phyloP scores from a whole-genome alignment of 1,140 invertebrate species.

The Drosophila parabipectinata region DNA sequence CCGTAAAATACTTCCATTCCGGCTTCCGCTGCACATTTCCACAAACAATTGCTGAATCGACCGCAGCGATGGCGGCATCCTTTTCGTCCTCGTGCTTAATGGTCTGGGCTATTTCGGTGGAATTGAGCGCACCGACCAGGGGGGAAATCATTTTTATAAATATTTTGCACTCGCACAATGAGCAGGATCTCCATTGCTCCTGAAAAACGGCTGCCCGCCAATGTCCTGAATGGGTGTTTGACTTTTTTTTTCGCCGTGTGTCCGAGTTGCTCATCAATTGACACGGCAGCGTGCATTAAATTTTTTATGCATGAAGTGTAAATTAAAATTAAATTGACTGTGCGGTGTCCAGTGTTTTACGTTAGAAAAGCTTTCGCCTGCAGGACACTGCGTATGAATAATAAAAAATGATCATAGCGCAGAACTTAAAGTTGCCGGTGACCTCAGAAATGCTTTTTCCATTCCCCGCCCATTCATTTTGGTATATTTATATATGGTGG shows the following conservation, averaged over 20 bases:
- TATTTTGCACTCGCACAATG: conserved; percentile 51
- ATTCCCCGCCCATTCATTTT: conserved; percentile 35
- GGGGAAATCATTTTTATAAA: conserved; percentile 66
- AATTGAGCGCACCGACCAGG: background rate
- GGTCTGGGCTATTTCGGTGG: conserved; percentile 52
- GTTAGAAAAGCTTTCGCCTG: conserved; percentile 48
- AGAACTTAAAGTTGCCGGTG: conserved; percentile 58
- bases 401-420: conserved; percentile 53
- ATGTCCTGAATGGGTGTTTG: conserved; percentile 15
- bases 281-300: conserved; percentile 56
- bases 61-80: conserved; percentile 30
- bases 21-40: conserved; percentile 51
- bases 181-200: conserved; percentile 16
- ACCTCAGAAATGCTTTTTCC: conserved; percentile 55
- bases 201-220: background rate
- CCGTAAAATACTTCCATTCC: conserved; percentile 54
- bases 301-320: conserved; percentile 75
- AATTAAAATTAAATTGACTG: conserved; percentile 79
- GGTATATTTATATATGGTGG: conserved; percentile 47
- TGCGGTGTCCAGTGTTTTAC: conserved; percentile 50
- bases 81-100: conserved; percentile 63
- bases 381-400: conserved; percentile 64
- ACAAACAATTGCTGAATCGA: conserved; percentile 54
- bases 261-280: conserved; percentile 61
- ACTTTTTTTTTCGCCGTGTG: conserved; percentile 31